Conservation (phyloP, 2,797 vertebrate genomes). For the Linurgus olivaceus region DNA sequence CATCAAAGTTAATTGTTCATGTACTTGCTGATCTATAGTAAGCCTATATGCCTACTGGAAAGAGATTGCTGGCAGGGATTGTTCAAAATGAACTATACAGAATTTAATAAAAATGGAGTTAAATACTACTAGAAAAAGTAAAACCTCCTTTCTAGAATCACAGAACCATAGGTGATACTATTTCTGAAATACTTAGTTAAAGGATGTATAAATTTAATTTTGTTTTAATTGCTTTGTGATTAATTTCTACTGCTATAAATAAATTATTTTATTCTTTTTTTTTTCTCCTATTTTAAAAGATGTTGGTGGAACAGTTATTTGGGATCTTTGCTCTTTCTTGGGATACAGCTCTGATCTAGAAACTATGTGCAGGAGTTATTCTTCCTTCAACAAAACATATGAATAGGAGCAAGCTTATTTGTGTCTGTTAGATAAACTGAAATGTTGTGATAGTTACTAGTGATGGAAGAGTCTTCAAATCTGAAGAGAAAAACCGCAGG, state of each 20-base stretch:
- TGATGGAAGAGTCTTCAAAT: not conserved
- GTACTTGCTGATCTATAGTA: not conserved
- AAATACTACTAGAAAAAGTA: not conserved
- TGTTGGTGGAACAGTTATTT: not conserved
- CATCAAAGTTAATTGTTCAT: not conserved
- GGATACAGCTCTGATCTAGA: not conserved
- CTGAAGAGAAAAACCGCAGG: not conserved
- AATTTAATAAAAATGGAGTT: constrained; percentile 15
- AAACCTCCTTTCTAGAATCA: not conserved
- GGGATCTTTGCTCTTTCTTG: not conserved
- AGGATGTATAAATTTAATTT: not conserved
- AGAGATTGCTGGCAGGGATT: not conserved
- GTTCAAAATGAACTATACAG: not conserved
- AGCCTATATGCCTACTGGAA: constrained; percentile 1
- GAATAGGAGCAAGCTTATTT: not conserved
- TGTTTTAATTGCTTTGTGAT: not conserved
- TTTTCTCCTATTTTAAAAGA: not conserved
- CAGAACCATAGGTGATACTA: not conserved
- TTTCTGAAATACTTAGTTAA: not conserved
- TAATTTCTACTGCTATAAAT: not conserved
- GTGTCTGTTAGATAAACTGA: not conserved
- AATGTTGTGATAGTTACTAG: not conserved
- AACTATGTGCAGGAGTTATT: not conserved
- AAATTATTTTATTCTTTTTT: not conserved
- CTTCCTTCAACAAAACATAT: not conserved